Evolutionary conservation across 2,888 invertebrate species (phyloP).

Genomic region (Sinelater perroti): DNA sequence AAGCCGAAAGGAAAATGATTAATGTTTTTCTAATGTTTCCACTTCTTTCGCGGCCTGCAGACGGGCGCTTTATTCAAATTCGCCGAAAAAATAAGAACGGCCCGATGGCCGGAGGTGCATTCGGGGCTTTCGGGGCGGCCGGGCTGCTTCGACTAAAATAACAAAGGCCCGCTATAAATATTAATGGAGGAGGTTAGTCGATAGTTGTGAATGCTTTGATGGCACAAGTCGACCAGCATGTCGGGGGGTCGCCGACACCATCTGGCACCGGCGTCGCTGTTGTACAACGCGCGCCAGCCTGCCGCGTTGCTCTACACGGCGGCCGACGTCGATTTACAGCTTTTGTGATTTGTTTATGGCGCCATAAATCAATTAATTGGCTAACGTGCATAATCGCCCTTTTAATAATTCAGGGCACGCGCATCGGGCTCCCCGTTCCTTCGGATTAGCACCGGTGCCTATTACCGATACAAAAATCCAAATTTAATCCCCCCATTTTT

Average conservation of each 20-base stretch:
- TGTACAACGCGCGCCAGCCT: conserved; percentile 31
- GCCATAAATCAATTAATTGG: conserved; percentile 35
- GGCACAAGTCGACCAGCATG: conserved; percentile 24
- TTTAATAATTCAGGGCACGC: too few species aligned
- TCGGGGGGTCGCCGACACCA: conserved; percentile 31
- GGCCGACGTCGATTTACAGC: conserved; percentile 33
- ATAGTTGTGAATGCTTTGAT: conserved; percentile 29
- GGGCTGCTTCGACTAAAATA: conserved; percentile 23
- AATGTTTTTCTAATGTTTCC: conserved; percentile 35
- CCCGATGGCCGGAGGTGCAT: conserved; percentile 16
- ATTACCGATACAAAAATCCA: too few species aligned
- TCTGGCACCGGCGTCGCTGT: conserved; percentile 35
- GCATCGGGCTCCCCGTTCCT: too few species aligned
- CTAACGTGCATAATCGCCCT: conserved; percentile 7
- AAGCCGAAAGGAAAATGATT: conserved; percentile 30
- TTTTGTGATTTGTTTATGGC: conserved; percentile 38
- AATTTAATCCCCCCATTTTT: too few species aligned
- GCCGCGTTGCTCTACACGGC: conserved; percentile 34
- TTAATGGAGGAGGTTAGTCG: conserved; percentile 32
- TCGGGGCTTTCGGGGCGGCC: too few species aligned
- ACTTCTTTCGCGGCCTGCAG: conserved; percentile 12
- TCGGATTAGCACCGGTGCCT: too few species aligned
- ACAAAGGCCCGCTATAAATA: conserved; percentile 28
- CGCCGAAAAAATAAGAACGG: conserved; percentile 6
- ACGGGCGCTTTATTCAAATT: conserved; percentile 29